Base-by-base conservation (phyloP, 2,888 invertebrate species). In the Adelphocoris suturalis region DNA sequence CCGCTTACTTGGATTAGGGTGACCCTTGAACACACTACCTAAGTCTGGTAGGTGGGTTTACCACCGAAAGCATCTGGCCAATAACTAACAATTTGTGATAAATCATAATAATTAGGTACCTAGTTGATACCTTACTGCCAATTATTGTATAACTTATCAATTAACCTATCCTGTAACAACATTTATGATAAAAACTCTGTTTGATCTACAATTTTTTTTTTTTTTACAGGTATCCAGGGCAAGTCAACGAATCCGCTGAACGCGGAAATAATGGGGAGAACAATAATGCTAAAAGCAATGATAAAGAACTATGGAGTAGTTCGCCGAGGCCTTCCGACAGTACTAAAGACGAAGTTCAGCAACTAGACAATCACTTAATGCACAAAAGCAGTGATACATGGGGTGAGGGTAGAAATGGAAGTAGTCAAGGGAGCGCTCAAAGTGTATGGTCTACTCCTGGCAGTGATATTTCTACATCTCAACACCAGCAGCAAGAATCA, bases 221-320 rank as follows among this genome's bases (percentile, higher is more conserved):
- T 28, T 0, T 48, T 80, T 19, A 37, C 84, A 92, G 92, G 92
- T 93, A 93, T 92, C 92, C 93, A 93, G 93, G 93, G 92, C 92
- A 92, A 91, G 92, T 92, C 87, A 97, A 97, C 76, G 93, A 81
- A n/a, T 28, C 88, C 88, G 61, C 78, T 27, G 78, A 87, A 52
- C 85, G 90, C 87, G 90, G 90, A 47, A 89, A 84, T 28, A 91
- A 91, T 23, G 90, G 90, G 90, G 91, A 90, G 91, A 88, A 88
- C 57, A 84, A 89, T 47, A 89, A 84, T n/a, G 48, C 55, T 46
- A 89, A 84, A 84, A 84, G 46, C 61, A 89, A 47, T 47, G 89
- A 89, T n/a, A 80, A 80, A 12, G 89, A 89, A 84, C 48, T 89
- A 12, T 89, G 89, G 89, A 89, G 68, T 80, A 88, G 88, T 88